Evolutionary conservation across 2,888 invertebrate species (phyloP).

Genomic region (Caenorhabditis sp.): DNA sequence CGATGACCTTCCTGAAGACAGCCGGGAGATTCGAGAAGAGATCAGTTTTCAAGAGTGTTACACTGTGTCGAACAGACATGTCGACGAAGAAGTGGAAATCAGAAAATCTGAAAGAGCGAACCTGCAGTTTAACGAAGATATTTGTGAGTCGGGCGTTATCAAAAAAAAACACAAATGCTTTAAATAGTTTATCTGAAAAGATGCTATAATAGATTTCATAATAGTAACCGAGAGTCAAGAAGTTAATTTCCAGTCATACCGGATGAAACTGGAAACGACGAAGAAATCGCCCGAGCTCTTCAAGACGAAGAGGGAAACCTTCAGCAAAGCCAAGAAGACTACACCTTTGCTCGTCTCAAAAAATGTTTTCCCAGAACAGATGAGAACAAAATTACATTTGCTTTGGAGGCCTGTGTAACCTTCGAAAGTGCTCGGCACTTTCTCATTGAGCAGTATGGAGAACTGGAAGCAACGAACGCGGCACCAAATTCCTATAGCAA

Average conservation of each 20-base stretch:
- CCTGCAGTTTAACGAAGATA: background rate
- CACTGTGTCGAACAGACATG: background rate
- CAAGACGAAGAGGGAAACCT: background rate
- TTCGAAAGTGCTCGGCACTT: too few species aligned
- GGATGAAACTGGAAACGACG: constrained; percentile 24
- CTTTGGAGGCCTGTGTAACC: too few species aligned
- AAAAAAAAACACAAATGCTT: too few species aligned
- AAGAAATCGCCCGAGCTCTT: constrained; percentile 14
- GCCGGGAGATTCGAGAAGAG: background rate
- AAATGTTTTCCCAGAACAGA: constrained; percentile 3
- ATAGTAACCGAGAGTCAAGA: too few species aligned
- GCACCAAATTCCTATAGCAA: too few species aligned
- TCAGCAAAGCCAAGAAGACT: background rate
- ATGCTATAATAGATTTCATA: too few species aligned
- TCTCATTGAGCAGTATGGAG: too few species aligned
- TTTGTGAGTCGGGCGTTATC: too few species aligned
- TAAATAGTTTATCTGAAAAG: background rate
- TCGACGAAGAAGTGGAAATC: constrained; percentile 32
- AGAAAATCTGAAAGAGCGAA: background rate
- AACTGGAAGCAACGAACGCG: too few species aligned
- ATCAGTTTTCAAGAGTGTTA: background rate
- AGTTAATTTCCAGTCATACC: background rate
- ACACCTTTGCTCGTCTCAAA: background rate
- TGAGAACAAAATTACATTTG: too few species aligned
- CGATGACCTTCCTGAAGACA: background rate